Evolutionary conservation across 1,140 invertebrate genomes (phyloP), one percentile per base, ranked within the genome.

Genomic region (Scylla paramamosain): DNA sequence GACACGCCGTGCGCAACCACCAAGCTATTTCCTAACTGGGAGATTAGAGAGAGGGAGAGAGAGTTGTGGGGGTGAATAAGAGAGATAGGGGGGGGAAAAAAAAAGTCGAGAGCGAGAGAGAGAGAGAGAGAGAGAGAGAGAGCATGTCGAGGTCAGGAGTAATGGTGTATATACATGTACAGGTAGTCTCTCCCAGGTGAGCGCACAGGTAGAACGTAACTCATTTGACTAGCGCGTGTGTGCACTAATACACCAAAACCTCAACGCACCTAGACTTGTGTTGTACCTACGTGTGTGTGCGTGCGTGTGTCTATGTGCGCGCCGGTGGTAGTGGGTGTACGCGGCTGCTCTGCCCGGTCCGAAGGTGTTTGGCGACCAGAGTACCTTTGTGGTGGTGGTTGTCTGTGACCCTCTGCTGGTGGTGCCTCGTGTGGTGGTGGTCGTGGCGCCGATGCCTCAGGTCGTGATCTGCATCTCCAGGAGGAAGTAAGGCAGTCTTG

Each of bases 41-140:
- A 77, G 67, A 77, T 77, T 25, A 77, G 67, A n/a, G 67, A 77
- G 67, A 77, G 59, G 20, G 46, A 48, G 52, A 59, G 52, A 59
- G 52, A 59, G 52, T 1, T 14, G 52, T 14, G 52, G 16, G 10
- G 16, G 52, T 14, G 52, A 59, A 8, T 14, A 20, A 59, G 52
- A 59, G 52, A 59, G 2, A 59, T 8, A 48, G 46, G 14, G 46
- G 20, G 67, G 6, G 25, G n/a, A 20, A 77, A 20, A 77, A 20
- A 77, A 2, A 77, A 20, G 20, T 12, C 1, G 67, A 77, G 67
- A 77, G 67, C 12, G 67, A 77, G 67, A 77, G 67, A n/a, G 67
- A n/a, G 59, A 67, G 59, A 67, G 67, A 77, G 67, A 77, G 67
- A 77, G 67, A 77, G 67, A 77, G 67, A 77, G 67, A 77, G 67